These are phyloP conservation scores for Oreochromis aureus DNA, from an alignment of 2,113 vertebrate genomes.

Conservation along the genomic window DNA sequence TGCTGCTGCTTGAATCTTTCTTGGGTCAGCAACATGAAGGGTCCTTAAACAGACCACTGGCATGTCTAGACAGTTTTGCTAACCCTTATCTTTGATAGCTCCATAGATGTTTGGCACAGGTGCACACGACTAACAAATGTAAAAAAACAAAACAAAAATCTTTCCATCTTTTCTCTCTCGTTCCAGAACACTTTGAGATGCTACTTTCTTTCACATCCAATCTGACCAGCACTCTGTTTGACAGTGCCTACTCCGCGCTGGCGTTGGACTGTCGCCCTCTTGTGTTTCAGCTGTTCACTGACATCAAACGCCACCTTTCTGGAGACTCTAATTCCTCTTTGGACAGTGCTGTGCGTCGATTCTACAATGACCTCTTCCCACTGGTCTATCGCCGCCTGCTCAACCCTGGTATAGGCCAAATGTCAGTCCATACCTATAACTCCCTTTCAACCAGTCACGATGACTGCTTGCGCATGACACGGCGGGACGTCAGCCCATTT, in stretches of 20 bases:
- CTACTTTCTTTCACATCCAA: slow-evolving; percentile 82
- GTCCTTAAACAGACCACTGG: neutral
- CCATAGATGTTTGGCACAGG: neutral
- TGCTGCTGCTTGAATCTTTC: neutral
- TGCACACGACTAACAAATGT: neutral
- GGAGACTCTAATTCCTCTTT: slow-evolving; percentile 72
- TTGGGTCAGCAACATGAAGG: neutral
- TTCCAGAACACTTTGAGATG: slow-evolving; percentile 81
- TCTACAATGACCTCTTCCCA: slow-evolving; percentile 85
- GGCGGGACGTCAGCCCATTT: slow-evolving; percentile 83
- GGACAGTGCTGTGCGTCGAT: slow-evolving; percentile 71
- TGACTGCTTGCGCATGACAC: slow-evolving; percentile 82
- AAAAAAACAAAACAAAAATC: neutral
- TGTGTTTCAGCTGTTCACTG: slow-evolving; percentile 78
- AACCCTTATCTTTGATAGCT: neutral
- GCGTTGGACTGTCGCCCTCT: slow-evolving; percentile 77
- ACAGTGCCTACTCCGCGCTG: slow-evolving; percentile 79
- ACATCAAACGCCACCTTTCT: slow-evolving; percentile 79
- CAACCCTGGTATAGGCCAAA: slow-evolving; percentile 78
- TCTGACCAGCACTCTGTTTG: slow-evolving; percentile 80
- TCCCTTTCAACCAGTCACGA: slow-evolving; percentile 49
- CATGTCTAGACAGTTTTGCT: neutral
- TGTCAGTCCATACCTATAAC: neutral
- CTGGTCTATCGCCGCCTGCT: slow-evolving; percentile 84
- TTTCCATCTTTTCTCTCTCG: neutral